A percentile compares a stretch with the other conserved stretches of the same genome.
Evolutionary conservation across 2,113 vertebrate species (phyloP).

Genomic region (Vireo altiloquus): DNA sequence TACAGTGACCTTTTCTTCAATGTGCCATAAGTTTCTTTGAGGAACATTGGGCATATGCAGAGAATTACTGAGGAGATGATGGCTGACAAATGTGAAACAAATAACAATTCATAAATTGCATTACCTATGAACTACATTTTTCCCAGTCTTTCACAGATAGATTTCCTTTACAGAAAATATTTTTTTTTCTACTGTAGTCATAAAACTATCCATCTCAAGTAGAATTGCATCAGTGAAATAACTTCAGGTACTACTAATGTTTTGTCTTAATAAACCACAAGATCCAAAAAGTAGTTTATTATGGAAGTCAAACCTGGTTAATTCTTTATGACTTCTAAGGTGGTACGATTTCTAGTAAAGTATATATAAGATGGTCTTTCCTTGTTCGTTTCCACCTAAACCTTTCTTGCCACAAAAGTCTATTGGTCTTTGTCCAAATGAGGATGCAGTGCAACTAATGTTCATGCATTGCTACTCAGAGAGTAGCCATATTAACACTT

Average conservation of each 20-base stretch:
- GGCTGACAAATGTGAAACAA: neutral
- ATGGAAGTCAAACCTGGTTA: neutral
- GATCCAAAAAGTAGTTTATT: neutral
- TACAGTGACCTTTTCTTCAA: neutral
- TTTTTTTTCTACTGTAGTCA: neutral
- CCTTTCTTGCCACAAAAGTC: neutral
- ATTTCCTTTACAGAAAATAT: neutral
- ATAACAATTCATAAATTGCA: neutral
- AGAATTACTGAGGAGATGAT: neutral
- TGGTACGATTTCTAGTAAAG: neutral
- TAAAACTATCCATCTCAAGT: neutral
- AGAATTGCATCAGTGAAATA: neutral
- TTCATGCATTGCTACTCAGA: neutral
- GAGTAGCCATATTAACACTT: neutral
- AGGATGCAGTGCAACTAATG: neutral
- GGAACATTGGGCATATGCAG: neutral
- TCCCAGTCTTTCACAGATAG: neutral
- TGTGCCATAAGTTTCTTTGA: neutral
- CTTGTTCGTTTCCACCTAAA: neutral
- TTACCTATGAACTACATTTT: neutral
- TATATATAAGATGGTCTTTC: neutral
- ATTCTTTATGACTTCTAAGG: neutral
- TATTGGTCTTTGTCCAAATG: neutral
- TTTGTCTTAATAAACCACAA: neutral
- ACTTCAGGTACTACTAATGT: neutral